Percentiles rank a stretch among this genome's conserved stretches.
Conservation (phyloP, 1,140 invertebrate species). For the Ips typographus region DNA sequence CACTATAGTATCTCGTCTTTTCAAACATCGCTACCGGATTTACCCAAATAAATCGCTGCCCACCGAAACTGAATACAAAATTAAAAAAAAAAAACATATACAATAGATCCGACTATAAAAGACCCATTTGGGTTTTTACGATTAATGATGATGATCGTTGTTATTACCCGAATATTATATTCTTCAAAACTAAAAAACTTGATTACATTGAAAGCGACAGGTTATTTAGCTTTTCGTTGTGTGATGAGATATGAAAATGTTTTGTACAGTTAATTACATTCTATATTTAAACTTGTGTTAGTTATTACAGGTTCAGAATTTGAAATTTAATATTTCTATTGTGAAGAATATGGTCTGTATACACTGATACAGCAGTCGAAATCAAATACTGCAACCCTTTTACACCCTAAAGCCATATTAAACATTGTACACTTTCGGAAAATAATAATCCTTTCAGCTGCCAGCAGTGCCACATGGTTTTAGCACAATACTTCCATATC, state of each 20-base stretch:
- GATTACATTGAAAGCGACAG: too few species aligned
- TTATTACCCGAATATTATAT: neutral
- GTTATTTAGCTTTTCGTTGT: too few species aligned
- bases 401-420: neutral
- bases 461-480: neutral
- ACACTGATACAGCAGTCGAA: neutral
- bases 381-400: neutral
- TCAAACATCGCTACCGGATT: neutral
- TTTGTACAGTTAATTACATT: too few species aligned
- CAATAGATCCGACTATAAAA: neutral
- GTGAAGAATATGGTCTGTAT: too few species aligned
- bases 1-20: neutral
- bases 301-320: too few species aligned
- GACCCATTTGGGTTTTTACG: neutral
- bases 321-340: too few species aligned
- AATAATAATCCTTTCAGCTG: slow-evolving; percentile 1
- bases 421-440: neutral
- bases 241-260: too few species aligned
- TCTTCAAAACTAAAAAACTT: too few species aligned
- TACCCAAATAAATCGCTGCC: neutral
- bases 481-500: neutral
- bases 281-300: too few species aligned
- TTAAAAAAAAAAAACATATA: too few species aligned
- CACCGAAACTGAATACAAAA: neutral
- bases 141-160: neutral